phyloP scores from a whole-genome alignment of 2,888 invertebrate species.

The Euplexia lucipara region DNA sequence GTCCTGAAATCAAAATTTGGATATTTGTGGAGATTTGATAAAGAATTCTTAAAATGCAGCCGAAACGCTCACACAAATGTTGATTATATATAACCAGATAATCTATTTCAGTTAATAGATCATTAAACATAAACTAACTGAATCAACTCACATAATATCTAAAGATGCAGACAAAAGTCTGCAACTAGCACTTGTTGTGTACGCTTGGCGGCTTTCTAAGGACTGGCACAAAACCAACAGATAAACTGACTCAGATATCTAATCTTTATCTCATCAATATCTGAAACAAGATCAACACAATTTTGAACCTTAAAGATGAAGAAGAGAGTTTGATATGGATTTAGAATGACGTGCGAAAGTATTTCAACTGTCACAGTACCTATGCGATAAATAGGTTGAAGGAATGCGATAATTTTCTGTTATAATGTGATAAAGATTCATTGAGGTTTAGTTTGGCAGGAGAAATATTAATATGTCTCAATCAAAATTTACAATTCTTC shows the following conservation, averaged over 20 bases:
- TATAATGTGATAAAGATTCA: conserved; percentile 10
- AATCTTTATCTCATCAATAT: conserved; percentile 59
- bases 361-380: conserved; percentile 10
- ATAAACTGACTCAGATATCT: conserved; percentile 64
- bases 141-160: conserved; percentile 58
- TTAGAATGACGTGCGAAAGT: conserved; percentile 36
- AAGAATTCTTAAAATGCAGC: not conserved
- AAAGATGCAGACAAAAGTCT: conserved; percentile 46
- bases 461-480: not conserved
- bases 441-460: not conserved
- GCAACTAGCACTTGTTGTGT: conserved; percentile 46
- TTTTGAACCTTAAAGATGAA: conserved; percentile 35
- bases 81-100: no score
- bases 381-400: conserved; percentile 13
- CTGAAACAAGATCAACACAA: conserved; percentile 23
- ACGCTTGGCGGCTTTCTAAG: conserved; percentile 41
- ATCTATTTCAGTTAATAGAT: no score
- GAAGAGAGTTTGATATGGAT: conserved; percentile 20
- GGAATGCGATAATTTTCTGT: conserved; percentile 32
- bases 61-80: no score
- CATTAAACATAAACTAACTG: not conserved
- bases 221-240: conserved; percentile 59
- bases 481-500: not conserved
- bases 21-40: not conserved
- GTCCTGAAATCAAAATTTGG: conserved; percentile 72